Base-by-base conservation (phyloP, 2,113 vertebrate species). In the Saguinus midas region DNA sequence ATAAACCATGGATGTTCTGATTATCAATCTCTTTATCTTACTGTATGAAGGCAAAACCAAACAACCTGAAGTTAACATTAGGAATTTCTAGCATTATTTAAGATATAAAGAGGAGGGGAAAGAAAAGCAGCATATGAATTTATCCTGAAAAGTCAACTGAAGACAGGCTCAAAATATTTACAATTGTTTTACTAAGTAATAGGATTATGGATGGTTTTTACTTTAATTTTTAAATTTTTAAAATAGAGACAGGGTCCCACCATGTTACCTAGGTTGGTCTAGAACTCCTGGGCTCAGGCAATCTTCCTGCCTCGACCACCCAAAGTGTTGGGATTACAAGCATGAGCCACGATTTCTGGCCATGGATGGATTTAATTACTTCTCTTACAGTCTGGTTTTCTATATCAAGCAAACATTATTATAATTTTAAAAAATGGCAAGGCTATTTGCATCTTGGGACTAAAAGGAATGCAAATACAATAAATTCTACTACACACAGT, bases 401-500 rank as follows among this genome's bases (percentile, higher is more conserved):
- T 87, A 12, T 23, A 83, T 58, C 35, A 80, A 76, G 29, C 55
- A 84, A 6, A 81, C 17, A 81, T 61, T 73, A 90, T 86, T 76
- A 76, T 57, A 73, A 82, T 29, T 52, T 76, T 11, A 84, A 25
- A 93, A 75, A 37, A 87, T 75, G 61, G 55, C 61, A 91, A 86
- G 25, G 40, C 14, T 50, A 85, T 75, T 35, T 76, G 11, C 11
- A 79, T 87, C 75, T 66, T 70, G 11, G 25, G 6, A 84, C 76
- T 83, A 93, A 95, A 96, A 87, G 43, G 64, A 96, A 96, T 76
- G 52, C 12, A 93, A 88, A 45, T 32, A 93, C 5, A 61, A 80
- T 52, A 17, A 58, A 32, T 57, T 78, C 52, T n/a, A 68, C 18
- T 18, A 6, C 23, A 81, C 23, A 29, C 32, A 75, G 25, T 35